Evolutionary conservation across 2,113 vertebrate genomes (phyloP).

Genomic region (Ptilorrhoa leucosticta): DNA sequence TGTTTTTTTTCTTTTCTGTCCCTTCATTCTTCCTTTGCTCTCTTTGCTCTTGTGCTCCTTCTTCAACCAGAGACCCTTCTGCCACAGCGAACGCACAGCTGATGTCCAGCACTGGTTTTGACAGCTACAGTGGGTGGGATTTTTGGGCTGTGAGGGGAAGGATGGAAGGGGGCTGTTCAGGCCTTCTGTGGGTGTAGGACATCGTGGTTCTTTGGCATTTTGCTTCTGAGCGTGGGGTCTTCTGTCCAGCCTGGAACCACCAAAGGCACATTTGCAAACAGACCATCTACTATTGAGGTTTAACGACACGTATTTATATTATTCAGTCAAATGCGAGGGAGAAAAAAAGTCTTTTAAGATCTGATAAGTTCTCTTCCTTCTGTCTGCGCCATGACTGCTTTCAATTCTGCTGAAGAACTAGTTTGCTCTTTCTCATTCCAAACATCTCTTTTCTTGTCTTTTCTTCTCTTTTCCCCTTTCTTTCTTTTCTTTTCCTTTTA

Average conservation of each 20-base stretch:
- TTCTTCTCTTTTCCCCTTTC: not conserved
- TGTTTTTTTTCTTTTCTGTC: fast-evolving
- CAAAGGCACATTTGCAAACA: not conserved
- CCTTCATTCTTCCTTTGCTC: not conserved
- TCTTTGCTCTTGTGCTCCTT: not conserved
- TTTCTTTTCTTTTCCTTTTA: not conserved
- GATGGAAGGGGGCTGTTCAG: not conserved
- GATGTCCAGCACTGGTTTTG: not conserved
- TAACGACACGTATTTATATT: not conserved
- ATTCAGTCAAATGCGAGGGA: not conserved
- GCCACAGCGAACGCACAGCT: not conserved
- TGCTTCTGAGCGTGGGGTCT: fast-evolving
- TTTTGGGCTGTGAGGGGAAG: not conserved
- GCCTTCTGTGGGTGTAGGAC: not conserved
- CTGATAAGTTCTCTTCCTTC: not conserved
- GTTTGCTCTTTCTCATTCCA: not conserved
- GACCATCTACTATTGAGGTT: not conserved
- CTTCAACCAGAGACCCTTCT: not conserved
- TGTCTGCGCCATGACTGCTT: not conserved
- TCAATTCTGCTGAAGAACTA: not conserved
- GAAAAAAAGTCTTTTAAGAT: not conserved
- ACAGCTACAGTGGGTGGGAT: not conserved
- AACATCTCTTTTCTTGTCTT: not conserved
- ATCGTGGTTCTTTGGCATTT: not conserved
- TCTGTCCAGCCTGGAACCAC: not conserved